Base-by-base conservation (phyloP, 1,140 invertebrate species). In the Argopecten irradians region DNA sequence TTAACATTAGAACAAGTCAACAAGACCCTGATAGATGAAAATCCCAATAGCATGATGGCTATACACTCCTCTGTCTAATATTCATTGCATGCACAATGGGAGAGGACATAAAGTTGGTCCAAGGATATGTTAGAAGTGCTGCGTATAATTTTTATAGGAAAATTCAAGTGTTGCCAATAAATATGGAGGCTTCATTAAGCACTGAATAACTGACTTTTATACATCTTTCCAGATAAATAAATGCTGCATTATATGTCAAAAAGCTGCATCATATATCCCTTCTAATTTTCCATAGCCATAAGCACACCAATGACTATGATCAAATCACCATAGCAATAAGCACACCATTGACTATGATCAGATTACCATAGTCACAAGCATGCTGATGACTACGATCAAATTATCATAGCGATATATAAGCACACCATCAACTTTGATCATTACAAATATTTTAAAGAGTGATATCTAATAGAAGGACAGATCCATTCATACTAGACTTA, bases 1-100 rank as follows among this genome's bases (percentile, higher is more conserved):
- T 71, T 71, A 71, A 71, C 55, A 71, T 71, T 71, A 71, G 55
- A 71, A 71, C 55, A 71, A 71, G 55, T 71, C 55, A 71, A 71
- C 55, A 71, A 71, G 55, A 71, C 55, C 55, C 55, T 71, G 55
- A 71, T 71, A 71, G 55, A 71, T 71, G 55, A 71, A 71, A 71
- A 71, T 71, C 55, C 55, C 55, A 71, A 28, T 71, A 71, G 55
- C 55, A 71, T 71, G n/a, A 71, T 71, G 55, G 55, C 55, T 71
- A 71, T 71, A 71, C 55, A 71, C 55, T 71, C 55, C 19, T 71
- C 55, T 28, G 55, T 71, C 55, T 71, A 71, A 71, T 71, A 71
- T n/a, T 71, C 55, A 71, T 71, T 71, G 55, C 55, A 71, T 71
- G 55, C 55, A 71, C 55, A 71, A n/a, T 28, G 55, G 55, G 55